Conservation (phyloP, 2,888 invertebrate species). For the Heliconius charithonia region DNA sequence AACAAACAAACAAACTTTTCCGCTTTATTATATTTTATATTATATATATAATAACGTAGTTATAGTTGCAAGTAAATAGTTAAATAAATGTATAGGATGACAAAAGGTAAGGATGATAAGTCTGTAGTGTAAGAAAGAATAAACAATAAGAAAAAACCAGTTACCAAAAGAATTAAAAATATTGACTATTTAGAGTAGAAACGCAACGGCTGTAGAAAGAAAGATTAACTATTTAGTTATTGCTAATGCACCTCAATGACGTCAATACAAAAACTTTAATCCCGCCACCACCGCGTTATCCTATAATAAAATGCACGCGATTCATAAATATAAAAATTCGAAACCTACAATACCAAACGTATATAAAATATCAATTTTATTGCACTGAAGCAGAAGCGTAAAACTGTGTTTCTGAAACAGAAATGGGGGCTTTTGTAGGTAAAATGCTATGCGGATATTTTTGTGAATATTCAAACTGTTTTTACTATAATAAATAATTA, state of each 20-base stretch:
- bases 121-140: too few relatives aligned
- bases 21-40: too few relatives aligned
- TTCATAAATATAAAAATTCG: conserved; percentile 31
- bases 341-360: conserved; percentile 14
- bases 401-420: conserved; percentile 38
- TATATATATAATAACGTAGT: too few relatives aligned
- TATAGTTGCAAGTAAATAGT: too few relatives aligned
- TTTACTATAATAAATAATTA: neutral
- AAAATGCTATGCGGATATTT: conserved; percentile 13
- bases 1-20: too few relatives aligned
- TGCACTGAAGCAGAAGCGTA: conserved; percentile 31
- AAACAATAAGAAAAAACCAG: too few relatives aligned
- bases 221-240: neutral
- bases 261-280: neutral
- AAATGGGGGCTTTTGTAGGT: conserved; percentile 12
- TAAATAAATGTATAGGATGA: too few relatives aligned
- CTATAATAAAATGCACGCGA: conserved; percentile 24
- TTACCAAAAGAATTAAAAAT: too few relatives aligned
- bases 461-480: neutral
- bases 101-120: too few relatives aligned
- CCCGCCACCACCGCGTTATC: neutral
- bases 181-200: too few relatives aligned
- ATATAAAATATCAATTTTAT: conserved; percentile 45
- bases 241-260: neutral
- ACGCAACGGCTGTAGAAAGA: neutral